Percentiles rank a stretch among this genome's conserved stretches.
Evolutionary conservation across 1,140 invertebrate species (phyloP).

Genomic region (Leguminivora glycinivorella): DNA sequence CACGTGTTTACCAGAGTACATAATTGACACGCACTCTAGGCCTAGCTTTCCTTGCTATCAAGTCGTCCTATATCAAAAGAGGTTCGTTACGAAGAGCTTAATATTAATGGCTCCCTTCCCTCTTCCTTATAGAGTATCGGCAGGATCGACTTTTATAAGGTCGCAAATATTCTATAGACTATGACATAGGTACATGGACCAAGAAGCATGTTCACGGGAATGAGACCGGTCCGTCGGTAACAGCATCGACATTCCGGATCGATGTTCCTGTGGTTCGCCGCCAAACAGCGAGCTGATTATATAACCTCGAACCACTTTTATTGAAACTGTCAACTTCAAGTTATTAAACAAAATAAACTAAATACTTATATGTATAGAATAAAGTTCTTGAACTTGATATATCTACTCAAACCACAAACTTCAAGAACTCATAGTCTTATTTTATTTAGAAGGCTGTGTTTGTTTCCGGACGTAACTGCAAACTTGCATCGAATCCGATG

Average conservation of each 20-base stretch:
- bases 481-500: background rate
- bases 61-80: constrained; percentile 13
- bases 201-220: constrained; percentile 28
- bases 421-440: background rate
- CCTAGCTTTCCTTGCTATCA: constrained; percentile 1
- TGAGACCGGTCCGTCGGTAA: constrained; percentile 29
- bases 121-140: constrained; percentile 18
- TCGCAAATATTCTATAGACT: constrained; percentile 15
- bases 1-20: background rate
- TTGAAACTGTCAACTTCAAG: background rate
- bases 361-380: background rate
- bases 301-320: background rate
- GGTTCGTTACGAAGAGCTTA: constrained; percentile 27
- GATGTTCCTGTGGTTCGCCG: constrained; percentile 24
- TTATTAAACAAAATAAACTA: background rate
- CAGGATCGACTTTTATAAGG: constrained; percentile 25
- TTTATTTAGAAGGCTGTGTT: background rate
- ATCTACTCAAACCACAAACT: no score
- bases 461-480: background rate
- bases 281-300: constrained; percentile 25
- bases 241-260: constrained; percentile 29
- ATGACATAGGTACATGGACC: constrained; percentile 26
- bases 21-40: constrained; percentile 4
- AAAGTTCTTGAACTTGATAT: no score
- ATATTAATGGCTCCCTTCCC: constrained; percentile 19